phyloP scores from a whole-genome alignment of 2,113 vertebrate species.

The Calidris pygmaea region DNA sequence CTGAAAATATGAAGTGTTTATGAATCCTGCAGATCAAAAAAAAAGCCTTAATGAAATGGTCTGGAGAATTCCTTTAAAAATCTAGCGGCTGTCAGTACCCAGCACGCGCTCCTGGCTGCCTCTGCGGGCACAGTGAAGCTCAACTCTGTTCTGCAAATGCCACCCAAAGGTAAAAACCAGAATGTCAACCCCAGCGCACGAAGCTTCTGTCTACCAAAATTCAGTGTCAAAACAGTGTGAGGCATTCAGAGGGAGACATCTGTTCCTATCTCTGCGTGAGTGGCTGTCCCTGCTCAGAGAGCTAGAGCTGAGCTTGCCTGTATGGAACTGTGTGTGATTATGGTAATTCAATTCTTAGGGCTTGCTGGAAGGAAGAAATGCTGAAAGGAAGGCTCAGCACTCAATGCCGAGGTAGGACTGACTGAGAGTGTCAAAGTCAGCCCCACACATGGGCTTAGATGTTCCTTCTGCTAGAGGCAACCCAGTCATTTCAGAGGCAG shows the following conservation, averaged over 20 bases:
- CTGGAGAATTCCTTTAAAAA: neutral
- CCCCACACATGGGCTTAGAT: fast-evolving
- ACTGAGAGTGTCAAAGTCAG: neutral
- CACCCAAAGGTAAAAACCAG: neutral
- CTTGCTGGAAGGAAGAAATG: neutral
- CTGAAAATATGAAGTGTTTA: neutral
- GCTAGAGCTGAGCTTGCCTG: neutral
- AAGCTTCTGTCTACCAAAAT: neutral
- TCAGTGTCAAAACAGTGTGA: neutral
- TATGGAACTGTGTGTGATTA: neutral
- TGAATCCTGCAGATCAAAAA: neutral
- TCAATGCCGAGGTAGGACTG: neutral
- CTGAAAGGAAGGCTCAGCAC: neutral
- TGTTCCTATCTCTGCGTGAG: neutral
- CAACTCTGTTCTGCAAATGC: neutral
- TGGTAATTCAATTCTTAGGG: neutral
- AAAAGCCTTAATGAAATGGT: neutral
- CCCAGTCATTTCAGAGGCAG: neutral
- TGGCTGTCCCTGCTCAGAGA: neutral
- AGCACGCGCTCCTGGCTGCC: neutral
- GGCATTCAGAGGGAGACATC: neutral
- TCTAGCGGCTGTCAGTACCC: neutral
- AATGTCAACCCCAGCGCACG: neutral
- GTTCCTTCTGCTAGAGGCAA: neutral
- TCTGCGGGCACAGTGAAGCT: neutral